Evolutionary conservation across 2,113 vertebrate species (phyloP), one percentile per base, ranked within the genome.

Genomic region (Gadus chalcogrammus): DNA sequence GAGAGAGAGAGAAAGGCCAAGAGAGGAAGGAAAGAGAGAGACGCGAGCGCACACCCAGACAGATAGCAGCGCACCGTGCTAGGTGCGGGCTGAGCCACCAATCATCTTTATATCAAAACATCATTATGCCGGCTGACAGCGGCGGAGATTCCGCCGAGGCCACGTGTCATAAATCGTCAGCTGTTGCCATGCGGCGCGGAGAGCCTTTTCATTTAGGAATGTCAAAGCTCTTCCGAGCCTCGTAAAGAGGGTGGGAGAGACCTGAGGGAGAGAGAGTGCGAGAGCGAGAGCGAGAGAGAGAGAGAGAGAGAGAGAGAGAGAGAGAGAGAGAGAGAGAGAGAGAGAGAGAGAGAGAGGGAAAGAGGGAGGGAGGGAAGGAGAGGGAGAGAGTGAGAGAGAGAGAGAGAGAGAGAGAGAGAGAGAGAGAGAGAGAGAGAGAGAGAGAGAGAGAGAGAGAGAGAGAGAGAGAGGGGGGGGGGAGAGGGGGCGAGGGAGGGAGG

Each of bases 61-160:
- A 31, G 65, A 60, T n/a, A 83, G 79, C 81, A 79, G 83, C 76
- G 71, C 77, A 15, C 22, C 22, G 22, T 24, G 22, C 22, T 24
- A 24, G 22, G 77, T 55, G 12, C 84, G 80, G 92, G 89, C 87
- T 87, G 91, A 92, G 90, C 85, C 91, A 96, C 94, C 93, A 93
- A 94, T 97, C 95, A 95, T 95, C 91, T 94, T 95, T 94, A 94
- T 95, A 95, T 94, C 85, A 89, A 95, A 95, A 93, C 89, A 91
- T 95, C 95, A 96, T 96, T 94, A 96, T 93, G 91, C 93, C 88
- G 93, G 90, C 92, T 95, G 95, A 95, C 94, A 96, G 94, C 91
- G 65, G 73, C 89, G 94, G 89, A 94, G 93, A 92, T 87, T 88
- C 84, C 81, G 88, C 90, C 89, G 92, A 94, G 94, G 94, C 87